Conservation (phyloP, 2,888 invertebrate genomes). For the Galerucella pusilla region DNA sequence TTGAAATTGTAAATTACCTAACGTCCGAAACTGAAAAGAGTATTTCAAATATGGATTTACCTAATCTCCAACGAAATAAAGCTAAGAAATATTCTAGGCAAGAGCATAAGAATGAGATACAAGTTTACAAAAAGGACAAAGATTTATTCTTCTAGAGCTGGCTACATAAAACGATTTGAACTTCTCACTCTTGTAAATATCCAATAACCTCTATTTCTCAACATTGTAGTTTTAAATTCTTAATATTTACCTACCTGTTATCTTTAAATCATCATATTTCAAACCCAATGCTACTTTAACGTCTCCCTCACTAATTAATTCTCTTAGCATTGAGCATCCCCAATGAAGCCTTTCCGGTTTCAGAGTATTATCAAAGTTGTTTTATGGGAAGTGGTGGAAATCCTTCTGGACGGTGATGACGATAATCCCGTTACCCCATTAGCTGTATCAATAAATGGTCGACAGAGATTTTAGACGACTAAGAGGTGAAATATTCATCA, state of each 20-base stretch:
- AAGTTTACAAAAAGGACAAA: too few species aligned
- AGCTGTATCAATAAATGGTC: constrained; percentile 5
- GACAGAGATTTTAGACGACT: neutral
- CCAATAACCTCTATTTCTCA: too few species aligned
- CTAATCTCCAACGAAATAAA: too few species aligned
- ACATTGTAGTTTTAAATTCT: neutral
- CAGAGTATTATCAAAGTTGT: constrained; percentile 9
- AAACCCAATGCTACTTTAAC: neutral
- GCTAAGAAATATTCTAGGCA: too few species aligned
- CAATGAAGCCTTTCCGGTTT: neutral
- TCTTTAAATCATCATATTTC: neutral
- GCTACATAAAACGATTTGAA: too few species aligned
- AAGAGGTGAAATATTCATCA: neutral
- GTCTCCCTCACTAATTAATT: neutral
- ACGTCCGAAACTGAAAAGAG: too few species aligned
- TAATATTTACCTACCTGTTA: neutral
- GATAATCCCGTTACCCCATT: constrained; percentile 16
- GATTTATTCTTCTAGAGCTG: too few species aligned
- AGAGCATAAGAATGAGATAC: too few species aligned
- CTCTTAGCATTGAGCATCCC: constrained; percentile 12
- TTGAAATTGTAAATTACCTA: too few species aligned
- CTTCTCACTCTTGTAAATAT: too few species aligned
- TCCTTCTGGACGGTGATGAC: constrained; percentile 4
- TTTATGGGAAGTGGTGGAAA: constrained; percentile 1
- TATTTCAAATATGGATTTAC: too few species aligned